Percentiles rank a stretch among this genome's conserved stretches.
These are phyloP conservation scores for Stictocephala bisonia DNA, from an alignment of 2,888 invertebrate species.

Conservation along the genomic window DNA sequence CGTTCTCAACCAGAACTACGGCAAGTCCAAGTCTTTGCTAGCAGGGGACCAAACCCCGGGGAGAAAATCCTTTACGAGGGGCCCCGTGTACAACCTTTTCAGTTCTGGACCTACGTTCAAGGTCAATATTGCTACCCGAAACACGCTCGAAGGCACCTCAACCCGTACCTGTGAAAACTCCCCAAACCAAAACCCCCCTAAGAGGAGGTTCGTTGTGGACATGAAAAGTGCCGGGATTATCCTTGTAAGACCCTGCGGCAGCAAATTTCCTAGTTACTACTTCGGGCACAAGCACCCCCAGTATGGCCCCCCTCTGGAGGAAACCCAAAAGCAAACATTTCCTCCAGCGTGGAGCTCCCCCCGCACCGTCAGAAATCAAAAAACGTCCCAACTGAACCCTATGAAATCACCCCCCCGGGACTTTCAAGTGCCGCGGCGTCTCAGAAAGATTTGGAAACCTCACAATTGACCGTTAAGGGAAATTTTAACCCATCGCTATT, in stretches of 20 bases:
- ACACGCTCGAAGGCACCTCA: constrained; percentile 76
- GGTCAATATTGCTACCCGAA: constrained; percentile 88
- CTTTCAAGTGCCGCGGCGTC: neutral
- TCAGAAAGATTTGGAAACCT: constrained; percentile 7
- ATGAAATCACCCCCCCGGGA: too few relatives aligned
- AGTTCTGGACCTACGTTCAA: constrained; percentile 85
- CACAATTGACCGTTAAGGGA: neutral
- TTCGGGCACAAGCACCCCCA: constrained; percentile 94
- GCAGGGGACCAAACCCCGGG: constrained; percentile 52
- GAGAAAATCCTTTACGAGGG: constrained; percentile 26
- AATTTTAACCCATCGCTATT: too few relatives aligned
- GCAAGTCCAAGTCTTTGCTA: constrained; percentile 60
- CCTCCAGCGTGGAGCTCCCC: too few relatives aligned
- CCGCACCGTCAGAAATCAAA: constrained; percentile 8
- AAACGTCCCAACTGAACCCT: too few relatives aligned
- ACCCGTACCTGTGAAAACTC: constrained; percentile 66
- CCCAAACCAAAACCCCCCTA: constrained; percentile 43
- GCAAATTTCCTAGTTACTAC: constrained; percentile 77
- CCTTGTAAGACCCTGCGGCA: constrained; percentile 94
- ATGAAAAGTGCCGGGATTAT: constrained; percentile 89
- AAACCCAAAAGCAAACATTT: too few relatives aligned
- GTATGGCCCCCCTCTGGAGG: constrained; percentile 80
- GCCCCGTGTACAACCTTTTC: constrained; percentile 72
- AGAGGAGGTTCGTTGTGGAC: constrained; percentile 73
- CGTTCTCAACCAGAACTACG: constrained; percentile 86